Base-by-base conservation (phyloP, 2,888 invertebrate genomes). In the Drosophila fulvimacula region DNA sequence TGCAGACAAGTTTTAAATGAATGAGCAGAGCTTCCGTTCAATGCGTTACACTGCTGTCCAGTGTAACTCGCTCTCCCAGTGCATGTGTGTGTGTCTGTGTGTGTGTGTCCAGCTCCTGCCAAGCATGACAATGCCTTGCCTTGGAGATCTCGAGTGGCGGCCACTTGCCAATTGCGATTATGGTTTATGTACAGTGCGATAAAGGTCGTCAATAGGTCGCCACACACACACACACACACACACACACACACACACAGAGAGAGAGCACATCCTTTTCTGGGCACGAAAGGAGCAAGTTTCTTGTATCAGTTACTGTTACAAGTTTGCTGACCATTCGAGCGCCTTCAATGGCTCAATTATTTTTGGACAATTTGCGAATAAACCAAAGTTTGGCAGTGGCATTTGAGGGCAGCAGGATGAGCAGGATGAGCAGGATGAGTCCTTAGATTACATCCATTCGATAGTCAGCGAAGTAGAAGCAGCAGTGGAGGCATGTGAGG, bases 131-230 rank as follows among this genome's bases (percentile, higher is more conserved):
- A 88, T 84, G 71, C 73, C 66, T 27, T 88, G 71, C 76, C 64
- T 27, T 58, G 73, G 62, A 61, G 64, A 67, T 52, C 38, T 87
- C 84, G 77, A 87, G 90, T 87, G 71, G 76, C 83, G 76, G 84
- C 81, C 88, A 85, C 80, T 89, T 91, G 91, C 91, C 90, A 90
- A 88, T 86, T 84, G 76, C 87, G 91, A 91, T 91, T 91, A 91
- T 91, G 88, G 86, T 91, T 91, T 91, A 91, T 90, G 91, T 79
- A 81, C 89, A 69, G 64, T 52, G 73, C 86, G 81, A 91, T 91
- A 91, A 91, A 91, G 91, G 91, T 91, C 91, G 91, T 91, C 91
- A 90, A 90, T 89, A 79, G 91, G 91, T 91, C 91, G 90, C 91
- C 81, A 67, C 39, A 53, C 61, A 73, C 46, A 49, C 52, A 41